Conservation (phyloP, 92 coral and sea anemone genomes). For the Actinostola sp. region DNA sequence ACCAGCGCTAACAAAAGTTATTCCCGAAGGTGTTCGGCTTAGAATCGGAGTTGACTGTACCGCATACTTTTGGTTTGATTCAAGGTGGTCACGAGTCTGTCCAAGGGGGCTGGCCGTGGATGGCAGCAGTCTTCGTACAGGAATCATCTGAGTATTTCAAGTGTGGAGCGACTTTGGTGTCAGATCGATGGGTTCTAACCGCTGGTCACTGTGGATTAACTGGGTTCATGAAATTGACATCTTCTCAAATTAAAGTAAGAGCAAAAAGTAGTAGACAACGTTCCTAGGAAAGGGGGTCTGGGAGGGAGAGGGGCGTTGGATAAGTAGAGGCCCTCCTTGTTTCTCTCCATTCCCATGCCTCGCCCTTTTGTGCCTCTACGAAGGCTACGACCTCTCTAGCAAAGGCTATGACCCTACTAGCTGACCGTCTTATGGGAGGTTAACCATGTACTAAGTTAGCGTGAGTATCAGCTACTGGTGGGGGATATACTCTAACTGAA, state of each 20-base stretch:
- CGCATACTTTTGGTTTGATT: no score
- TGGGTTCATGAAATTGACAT: slow-evolving; percentile 51
- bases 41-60: not conserved
- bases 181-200: slow-evolving; percentile 87
- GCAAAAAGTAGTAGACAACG: not conserved
- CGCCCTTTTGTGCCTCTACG: no score
- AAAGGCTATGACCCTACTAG: no score
- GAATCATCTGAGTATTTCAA: slow-evolving; percentile 78
- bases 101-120: slow-evolving; percentile 99
- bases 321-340: no score
- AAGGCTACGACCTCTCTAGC: no score
- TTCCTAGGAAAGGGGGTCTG: not conserved
- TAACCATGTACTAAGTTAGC: no score
- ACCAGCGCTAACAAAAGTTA: not conserved
- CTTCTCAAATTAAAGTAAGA: slow-evolving; percentile 66
- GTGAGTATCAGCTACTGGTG: no score
- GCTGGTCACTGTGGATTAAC: slow-evolving; percentile 91
- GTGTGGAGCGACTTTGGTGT: slow-evolving; percentile 91
- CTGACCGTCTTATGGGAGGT: no score
- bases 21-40: not conserved
- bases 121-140: slow-evolving; percentile 84
- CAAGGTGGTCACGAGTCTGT: slow-evolving; percentile 76
- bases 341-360: no score
- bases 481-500: no score
- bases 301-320: no score